A percentile compares a stretch with the other conserved stretches of the same genome.
phyloP scores from a whole-genome alignment of 2,797 vertebrate species.

The Rhynchotus rufescens region DNA sequence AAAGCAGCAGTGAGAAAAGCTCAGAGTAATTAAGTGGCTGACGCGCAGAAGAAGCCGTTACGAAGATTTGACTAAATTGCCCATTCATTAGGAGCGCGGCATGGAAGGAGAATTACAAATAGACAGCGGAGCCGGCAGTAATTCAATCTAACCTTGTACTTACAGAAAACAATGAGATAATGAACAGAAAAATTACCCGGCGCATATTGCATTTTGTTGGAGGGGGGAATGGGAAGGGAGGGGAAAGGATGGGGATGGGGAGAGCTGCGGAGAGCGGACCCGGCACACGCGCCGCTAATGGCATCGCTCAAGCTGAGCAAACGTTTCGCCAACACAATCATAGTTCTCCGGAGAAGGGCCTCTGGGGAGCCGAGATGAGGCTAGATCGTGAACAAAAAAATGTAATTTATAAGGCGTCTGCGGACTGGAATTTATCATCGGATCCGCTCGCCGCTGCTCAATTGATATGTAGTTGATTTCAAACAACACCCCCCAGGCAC shows the following conservation, averaged over 20 bases:
- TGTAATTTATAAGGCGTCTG: slow-evolving; percentile 93
- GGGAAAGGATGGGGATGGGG: not conserved
- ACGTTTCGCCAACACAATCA: slow-evolving; percentile 88
- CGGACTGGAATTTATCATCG: slow-evolving; percentile 92
- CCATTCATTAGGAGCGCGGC: slow-evolving; percentile 94
- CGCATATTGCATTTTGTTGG: slow-evolving; percentile 86
- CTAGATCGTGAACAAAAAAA: slow-evolving; percentile 88
- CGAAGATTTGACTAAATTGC: slow-evolving; percentile 98
- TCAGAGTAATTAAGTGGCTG: slow-evolving; percentile 97
- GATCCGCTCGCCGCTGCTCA: slow-evolving; percentile 89
- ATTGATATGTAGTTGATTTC: slow-evolving; percentile 99
- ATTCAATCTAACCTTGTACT: slow-evolving; percentile 99
- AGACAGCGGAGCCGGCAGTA: slow-evolving; percentile 94
- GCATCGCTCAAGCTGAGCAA: slow-evolving; percentile 87
- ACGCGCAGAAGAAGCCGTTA: slow-evolving; percentile 92
- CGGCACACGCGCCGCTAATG: slow-evolving; percentile 83
- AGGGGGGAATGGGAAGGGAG: slow-evolving; percentile 52
- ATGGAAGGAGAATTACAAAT: slow-evolving; percentile 92
- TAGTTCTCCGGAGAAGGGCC: slow-evolving; percentile 86
- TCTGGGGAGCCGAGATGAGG: slow-evolving; percentile 89
- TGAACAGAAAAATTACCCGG: slow-evolving; percentile 95
- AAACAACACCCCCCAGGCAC: slow-evolving; percentile 91
- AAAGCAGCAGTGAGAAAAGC: slow-evolving; percentile 89
- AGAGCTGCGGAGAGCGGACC: slow-evolving; percentile 49
- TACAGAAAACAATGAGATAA: slow-evolving; percentile 99